Percentiles rank a stretch among this genome's conserved stretches.
phyloP scores from a whole-genome alignment of 2,888 invertebrate genomes.

The Ganaspis brasiliensis region DNA sequence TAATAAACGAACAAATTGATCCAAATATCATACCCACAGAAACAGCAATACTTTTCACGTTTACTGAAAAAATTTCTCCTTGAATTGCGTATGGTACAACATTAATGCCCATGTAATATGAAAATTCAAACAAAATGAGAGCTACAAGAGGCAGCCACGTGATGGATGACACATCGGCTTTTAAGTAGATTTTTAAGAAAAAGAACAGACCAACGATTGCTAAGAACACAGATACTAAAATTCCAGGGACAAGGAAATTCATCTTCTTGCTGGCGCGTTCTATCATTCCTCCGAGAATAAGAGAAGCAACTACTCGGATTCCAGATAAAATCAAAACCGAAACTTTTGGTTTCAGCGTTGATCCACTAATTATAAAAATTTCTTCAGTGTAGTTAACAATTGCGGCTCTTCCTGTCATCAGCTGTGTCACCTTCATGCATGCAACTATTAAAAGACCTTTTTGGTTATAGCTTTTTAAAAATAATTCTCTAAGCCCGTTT shows the following conservation, averaged over 20 bases:
- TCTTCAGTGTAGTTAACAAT: slow-evolving; percentile 84
- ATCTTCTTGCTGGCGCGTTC: slow-evolving; percentile 85
- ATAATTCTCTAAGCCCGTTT: slow-evolving; percentile 75
- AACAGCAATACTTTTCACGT: slow-evolving; percentile 85
- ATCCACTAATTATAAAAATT: slow-evolving; percentile 84
- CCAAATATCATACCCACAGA: slow-evolving; percentile 85
- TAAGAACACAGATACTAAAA: slow-evolving; percentile 82
- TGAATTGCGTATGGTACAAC: slow-evolving; percentile 85
- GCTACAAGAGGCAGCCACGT: slow-evolving; percentile 84
- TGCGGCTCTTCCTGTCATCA: slow-evolving; percentile 85
- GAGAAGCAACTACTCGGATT: slow-evolving; percentile 82
- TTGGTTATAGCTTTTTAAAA: slow-evolving; percentile 81
- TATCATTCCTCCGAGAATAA: slow-evolving; percentile 83
- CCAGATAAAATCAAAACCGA: slow-evolving; percentile 82
- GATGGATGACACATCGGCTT: slow-evolving; percentile 81
- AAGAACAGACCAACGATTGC: slow-evolving; percentile 83
- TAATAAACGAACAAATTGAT: no score
- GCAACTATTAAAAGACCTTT: slow-evolving; percentile 84
- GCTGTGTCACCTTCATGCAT: slow-evolving; percentile 84
- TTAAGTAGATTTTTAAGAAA: slow-evolving; percentile 81
- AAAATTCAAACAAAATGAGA: slow-evolving; percentile 84
- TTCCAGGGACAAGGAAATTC: slow-evolving; percentile 83
- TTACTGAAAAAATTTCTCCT: no score
- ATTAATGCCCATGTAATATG: slow-evolving; percentile 84
- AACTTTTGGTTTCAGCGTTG: slow-evolving; percentile 81